Percentiles rank a stretch among this genome's conserved stretches.
Evolutionary conservation across 2,888 invertebrate genomes (phyloP).

Genomic region (Spisula solida): DNA sequence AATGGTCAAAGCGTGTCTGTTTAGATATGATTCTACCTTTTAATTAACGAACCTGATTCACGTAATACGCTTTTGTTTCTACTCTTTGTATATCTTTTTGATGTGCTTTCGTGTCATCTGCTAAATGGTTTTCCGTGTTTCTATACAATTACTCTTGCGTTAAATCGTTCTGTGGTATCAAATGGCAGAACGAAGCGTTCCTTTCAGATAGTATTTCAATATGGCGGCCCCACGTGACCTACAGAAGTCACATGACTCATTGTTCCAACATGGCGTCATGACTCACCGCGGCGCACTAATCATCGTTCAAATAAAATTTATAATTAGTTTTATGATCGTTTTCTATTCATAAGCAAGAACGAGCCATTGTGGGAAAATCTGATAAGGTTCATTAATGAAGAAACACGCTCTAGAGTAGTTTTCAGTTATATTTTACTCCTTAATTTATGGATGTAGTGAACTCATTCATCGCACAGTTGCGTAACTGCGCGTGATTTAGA

Average conservation of each 20-base stretch:
- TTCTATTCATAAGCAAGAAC: constrained; percentile 42
- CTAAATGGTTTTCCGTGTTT: constrained; percentile 23
- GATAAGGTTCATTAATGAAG: constrained; percentile 43
- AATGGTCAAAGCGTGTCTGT: constrained; percentile 32
- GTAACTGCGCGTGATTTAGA: background rate
- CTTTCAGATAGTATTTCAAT: constrained; percentile 10
- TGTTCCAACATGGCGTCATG: constrained; percentile 48
- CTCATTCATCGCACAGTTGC: background rate
- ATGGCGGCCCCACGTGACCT: constrained; percentile 36
- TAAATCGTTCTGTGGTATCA: constrained; percentile 37
- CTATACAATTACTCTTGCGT: constrained; percentile 31
- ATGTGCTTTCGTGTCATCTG: constrained; percentile 37
- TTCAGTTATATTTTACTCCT: constrained; percentile 15
- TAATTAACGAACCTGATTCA: constrained; percentile 50
- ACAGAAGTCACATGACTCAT: constrained; percentile 47
- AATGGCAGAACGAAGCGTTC: constrained; percentile 7
- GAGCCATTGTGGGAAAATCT: constrained; percentile 25
- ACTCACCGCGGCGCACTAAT: constrained; percentile 38
- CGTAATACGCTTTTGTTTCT: constrained; percentile 32
- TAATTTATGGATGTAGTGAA: constrained; percentile 27
- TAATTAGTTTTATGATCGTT: constrained; percentile 31
- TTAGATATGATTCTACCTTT: constrained; percentile 39
- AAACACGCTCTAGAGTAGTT: constrained; percentile 14
- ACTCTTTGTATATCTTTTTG: constrained; percentile 24
- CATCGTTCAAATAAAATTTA: constrained; percentile 41